phyloP scores from a whole-genome alignment of 1,140 invertebrate genomes.

The Polypedilum pembai region DNA sequence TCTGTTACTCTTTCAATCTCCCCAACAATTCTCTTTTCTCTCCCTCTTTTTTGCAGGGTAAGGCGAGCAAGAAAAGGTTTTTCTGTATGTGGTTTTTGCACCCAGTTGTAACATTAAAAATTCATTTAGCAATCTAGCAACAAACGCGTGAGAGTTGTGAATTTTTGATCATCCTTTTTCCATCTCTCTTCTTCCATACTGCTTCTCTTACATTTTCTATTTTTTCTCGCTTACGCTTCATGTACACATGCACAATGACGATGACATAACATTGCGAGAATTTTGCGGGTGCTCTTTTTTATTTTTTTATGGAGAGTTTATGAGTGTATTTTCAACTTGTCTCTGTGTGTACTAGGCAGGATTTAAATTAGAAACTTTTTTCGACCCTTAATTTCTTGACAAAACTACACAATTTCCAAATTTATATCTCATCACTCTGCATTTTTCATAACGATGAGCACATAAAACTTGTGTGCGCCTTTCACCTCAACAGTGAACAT shows the following conservation, averaged over 20 bases:
- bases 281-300: not conserved
- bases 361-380: too few species aligned
- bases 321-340: not conserved
- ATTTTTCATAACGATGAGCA: too few species aligned
- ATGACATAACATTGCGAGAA: not conserved
- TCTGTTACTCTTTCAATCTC: not conserved
- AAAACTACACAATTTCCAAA: too few species aligned
- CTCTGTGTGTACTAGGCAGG: too few species aligned
- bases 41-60: not conserved
- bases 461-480: too few species aligned
- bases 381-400: too few species aligned
- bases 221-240: not conserved
- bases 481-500: too few species aligned
- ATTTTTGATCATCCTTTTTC: conserved; percentile 24
- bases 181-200: not conserved
- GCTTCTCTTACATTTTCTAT: conserved; percentile 2
- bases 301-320: conserved; percentile 13
- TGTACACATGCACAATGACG: not conserved
- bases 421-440: too few species aligned
- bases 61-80: not conserved
- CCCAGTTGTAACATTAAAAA: conserved; percentile 28
- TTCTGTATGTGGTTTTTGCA: conserved; percentile 21
- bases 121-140: conserved; percentile 27
- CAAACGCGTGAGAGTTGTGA: conserved; percentile 26
- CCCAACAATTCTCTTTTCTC: not conserved